Evolutionary conservation across 2,113 vertebrate genomes (phyloP), one percentile per base, ranked within the genome.

Genomic region (Myotis yumanensis): DNA sequence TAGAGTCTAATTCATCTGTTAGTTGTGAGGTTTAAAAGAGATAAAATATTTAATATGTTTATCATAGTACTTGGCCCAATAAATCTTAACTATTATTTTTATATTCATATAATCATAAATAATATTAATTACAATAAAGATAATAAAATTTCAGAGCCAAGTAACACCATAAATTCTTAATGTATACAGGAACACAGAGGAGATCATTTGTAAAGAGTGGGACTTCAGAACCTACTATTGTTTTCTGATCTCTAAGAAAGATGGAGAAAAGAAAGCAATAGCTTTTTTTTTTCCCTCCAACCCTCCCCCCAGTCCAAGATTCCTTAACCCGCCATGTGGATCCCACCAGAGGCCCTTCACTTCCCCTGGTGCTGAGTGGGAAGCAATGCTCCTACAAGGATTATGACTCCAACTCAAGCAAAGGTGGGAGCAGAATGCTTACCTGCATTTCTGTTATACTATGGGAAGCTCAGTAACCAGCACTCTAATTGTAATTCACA

Each of bases 1-100:
- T 89, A 69, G 32, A 40, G 51, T 84, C 32, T 86, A 40, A 75
- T 75, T 32, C 16, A 59, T 64, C 72, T 43, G 2, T 37, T 68
- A 48, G 51, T 48, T 85, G 12, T 64, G 66, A 84, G 30, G 14
- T 32, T 90, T 75, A 81, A 91, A 75, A 80, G 66, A 72, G 43
- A 89, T 20, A 71, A 91, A 83, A 35, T 52, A 54, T 90, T 95
- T 93, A 90, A 90, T 75, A 69, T 69, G 66, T 35, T 91, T 91
- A 84, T 84, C 64, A 43, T 51, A 62, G 40, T 46, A 20, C 25
- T 77, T 85, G 35, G 59, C 17, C 72, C 32, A 91, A n/a, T 72
- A 57, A 79, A 72, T 76, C 52, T 76, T 88, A 51, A 84, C 48
- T 62, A 32, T 37, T 52, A 15, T 46, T 93, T 93, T 92, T 80